phyloP scores from a whole-genome alignment of 1,140 invertebrate species.

The Globodera ellingtonae region DNA sequence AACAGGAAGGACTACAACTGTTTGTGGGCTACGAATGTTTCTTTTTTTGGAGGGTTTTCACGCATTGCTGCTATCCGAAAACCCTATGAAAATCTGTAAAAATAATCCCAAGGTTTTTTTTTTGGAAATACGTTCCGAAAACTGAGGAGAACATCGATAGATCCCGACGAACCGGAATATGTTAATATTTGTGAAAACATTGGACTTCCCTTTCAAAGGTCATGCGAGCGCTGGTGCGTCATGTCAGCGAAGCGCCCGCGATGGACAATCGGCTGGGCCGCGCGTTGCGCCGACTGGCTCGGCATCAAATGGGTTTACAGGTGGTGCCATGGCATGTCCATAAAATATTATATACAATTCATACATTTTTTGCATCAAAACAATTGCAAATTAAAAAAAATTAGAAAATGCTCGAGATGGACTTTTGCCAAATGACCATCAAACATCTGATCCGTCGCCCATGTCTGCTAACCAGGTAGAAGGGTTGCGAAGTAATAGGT shows the following conservation, averaged over 20 bases:
- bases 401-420: slow-evolving; percentile 29
- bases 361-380: too few species aligned
- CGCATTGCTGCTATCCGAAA: too few species aligned
- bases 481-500: background rate
- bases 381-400: too few species aligned
- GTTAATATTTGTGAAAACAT: too few species aligned
- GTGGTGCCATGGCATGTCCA: background rate
- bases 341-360: too few species aligned
- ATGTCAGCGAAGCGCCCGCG: slow-evolving; percentile 34
- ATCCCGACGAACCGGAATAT: background rate
- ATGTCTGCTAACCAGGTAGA: slow-evolving; percentile 24
- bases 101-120: background rate
- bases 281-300: slow-evolving; percentile 18
- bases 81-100: too few species aligned
- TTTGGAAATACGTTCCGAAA: background rate
- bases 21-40: background rate
- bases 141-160: background rate
- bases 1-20: too few species aligned
- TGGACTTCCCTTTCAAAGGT: background rate
- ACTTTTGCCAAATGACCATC: slow-evolving; percentile 32
- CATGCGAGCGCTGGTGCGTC: slow-evolving; percentile 8
- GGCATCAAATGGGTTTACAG: slow-evolving; percentile 28
- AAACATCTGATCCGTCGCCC: slow-evolving; percentile 21
- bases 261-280: slow-evolving; percentile 27
- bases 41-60: background rate